Evolutionary conservation across 2,888 invertebrate species (phyloP).

Genomic region (Spicauda simplicius): DNA sequence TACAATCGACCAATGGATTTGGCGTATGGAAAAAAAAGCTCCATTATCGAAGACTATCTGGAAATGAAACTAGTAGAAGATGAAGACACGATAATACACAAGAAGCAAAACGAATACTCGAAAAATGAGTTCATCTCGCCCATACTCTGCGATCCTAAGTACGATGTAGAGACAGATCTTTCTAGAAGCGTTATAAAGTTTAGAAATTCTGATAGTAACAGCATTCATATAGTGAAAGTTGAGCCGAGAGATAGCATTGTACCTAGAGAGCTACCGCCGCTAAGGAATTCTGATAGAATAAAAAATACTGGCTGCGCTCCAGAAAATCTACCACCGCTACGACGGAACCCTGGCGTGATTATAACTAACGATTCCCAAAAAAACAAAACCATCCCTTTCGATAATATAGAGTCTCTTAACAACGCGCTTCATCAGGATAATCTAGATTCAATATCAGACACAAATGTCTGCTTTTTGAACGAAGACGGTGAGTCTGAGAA

Average conservation of each 20-base stretch:
- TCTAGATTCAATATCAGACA: slow-evolving; percentile 47
- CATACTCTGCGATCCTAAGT: background rate
- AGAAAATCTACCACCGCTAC: slow-evolving; percentile 5
- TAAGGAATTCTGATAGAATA: slow-evolving; percentile 3
- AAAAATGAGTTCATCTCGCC: background rate
- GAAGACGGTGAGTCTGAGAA: slow-evolving; percentile 39
- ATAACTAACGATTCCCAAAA: background rate
- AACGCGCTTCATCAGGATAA: slow-evolving; percentile 31
- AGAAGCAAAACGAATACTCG: slow-evolving; percentile 4
- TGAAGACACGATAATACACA: background rate
- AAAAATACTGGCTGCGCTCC: slow-evolving; percentile 2
- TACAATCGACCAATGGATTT: background rate
- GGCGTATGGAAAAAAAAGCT: background rate
- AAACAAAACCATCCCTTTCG: slow-evolving; percentile 2
- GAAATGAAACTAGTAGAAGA: slow-evolving; percentile 39
- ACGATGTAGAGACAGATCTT: slow-evolving; percentile 1
- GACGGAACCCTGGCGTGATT: slow-evolving; percentile 8
- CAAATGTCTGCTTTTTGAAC: slow-evolving; percentile 46
- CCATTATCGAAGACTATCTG: slow-evolving; percentile 33
- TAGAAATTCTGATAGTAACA: slow-evolving; percentile 14
- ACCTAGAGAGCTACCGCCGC: slow-evolving; percentile 31
- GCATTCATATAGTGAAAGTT: slow-evolving; percentile 15
- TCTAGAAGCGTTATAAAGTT: slow-evolving; percentile 13
- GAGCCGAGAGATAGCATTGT: slow-evolving; percentile 10
- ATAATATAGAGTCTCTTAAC: background rate